A percentile compares a stretch with the other conserved stretches of the same genome.
These are phyloP conservation scores for Manduca sexta DNA, from an alignment of 1,140 invertebrate species.

Conservation along the genomic window DNA sequence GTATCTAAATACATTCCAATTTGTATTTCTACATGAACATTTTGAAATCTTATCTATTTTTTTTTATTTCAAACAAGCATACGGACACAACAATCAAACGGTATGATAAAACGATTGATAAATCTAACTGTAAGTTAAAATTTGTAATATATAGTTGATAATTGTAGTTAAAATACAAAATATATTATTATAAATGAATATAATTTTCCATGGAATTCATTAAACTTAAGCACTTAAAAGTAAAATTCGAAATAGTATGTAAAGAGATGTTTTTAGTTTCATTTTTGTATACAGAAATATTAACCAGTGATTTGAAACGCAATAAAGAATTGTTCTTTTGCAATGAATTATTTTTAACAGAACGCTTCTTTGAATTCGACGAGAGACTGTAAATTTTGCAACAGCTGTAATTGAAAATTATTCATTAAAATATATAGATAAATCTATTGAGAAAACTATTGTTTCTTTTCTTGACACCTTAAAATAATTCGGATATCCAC, in stretches of 20 bases:
- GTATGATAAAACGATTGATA: slow-evolving; percentile 61
- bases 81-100: slow-evolving; percentile 35
- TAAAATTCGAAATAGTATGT: slow-evolving; percentile 33
- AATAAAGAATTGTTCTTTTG: slow-evolving; percentile 45
- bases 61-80: no score
- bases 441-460: slow-evolving; percentile 65
- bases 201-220: slow-evolving; percentile 72
- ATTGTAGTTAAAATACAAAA: slow-evolving; percentile 72
- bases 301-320: slow-evolving; percentile 40
- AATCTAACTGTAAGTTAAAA: slow-evolving; percentile 67
- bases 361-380: slow-evolving; percentile 35
- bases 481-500: no score
- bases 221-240: slow-evolving; percentile 53
- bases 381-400: slow-evolving; percentile 53
- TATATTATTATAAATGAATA: slow-evolving; percentile 72
- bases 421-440: slow-evolving; percentile 73
- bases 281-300: slow-evolving; percentile 3
- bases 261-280: slow-evolving; percentile 4
- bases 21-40: no score
- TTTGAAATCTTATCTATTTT: no score
- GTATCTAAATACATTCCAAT: no score
- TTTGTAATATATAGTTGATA: slow-evolving; percentile 72
- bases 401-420: slow-evolving; percentile 68
- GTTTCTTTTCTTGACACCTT: slow-evolving; percentile 27
- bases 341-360: slow-evolving; percentile 42